Base-by-base conservation (phyloP, 1,140 invertebrate species). In the Dendrolimus kikuchii region DNA sequence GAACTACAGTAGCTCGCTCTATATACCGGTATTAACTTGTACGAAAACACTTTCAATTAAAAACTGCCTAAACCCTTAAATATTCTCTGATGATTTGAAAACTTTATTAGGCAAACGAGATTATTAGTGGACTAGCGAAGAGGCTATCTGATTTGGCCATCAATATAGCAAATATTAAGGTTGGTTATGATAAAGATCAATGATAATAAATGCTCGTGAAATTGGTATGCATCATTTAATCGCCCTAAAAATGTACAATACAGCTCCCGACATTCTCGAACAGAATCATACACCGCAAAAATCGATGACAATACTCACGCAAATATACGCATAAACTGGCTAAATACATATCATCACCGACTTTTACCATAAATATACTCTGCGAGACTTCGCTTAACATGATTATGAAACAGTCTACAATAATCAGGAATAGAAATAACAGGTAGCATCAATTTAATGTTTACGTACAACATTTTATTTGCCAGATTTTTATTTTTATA, bases 191-290 rank as follows among this genome's bases (percentile, higher is more conserved):
- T 36, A 36, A n/a, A 58, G 51, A 10, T 44, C 6, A 51, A 49
- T 52, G 9, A 59, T 37, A 62, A 65, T 64, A 77, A 77, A 77
- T 58, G 62, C 58, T 56, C 53, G 57, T 49, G 48, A 64, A 60
- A 57, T 70, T 66, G 71, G 69, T 83, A 78, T 80, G 76, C 77
- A 84, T 84, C 76, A 80, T 84, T 86, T 84, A 81, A 81, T 84
- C 74, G 77, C 78, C 83, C 81, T 82, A 81, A 81, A 83, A 83
- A 82, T 78, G 79, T 84, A 84, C 79, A 84, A 74, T 82, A 84
- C 77, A 82, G 67, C 77, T 75, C 71, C 74, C 64, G 77, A 86
- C 83, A 84, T 81, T 79, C 80, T 73, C 74, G 63, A 71, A 76
- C 73, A 73, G 72, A 65, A 59, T 55, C 66, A 57, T 64, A 50